Evolutionary conservation across 2,888 invertebrate species (phyloP).

Genomic region (Gymnoscelis rufifasciata): DNA sequence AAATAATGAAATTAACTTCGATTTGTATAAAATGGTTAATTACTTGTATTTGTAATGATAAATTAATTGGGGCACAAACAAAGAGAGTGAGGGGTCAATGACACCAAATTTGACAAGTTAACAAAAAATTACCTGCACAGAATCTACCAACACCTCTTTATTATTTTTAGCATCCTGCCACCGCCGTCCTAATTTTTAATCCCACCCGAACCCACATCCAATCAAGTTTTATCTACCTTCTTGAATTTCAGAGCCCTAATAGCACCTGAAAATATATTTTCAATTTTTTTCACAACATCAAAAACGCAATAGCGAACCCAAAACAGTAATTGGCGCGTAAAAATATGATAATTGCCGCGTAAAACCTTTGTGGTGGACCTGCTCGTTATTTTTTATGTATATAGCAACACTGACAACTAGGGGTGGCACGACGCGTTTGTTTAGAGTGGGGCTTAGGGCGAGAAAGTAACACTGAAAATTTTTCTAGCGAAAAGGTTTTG

Average conservation of each 20-base stretch:
- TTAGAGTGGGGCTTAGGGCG: too few species aligned
- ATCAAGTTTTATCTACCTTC: neutral
- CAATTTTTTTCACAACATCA: conserved; percentile 34
- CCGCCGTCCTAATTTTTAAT: neutral
- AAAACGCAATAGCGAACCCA: conserved; percentile 45
- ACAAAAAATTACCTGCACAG: too few species aligned
- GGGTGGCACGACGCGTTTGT: conserved; percentile 25
- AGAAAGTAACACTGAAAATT: too few species aligned
- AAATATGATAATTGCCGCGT: conserved; percentile 70
- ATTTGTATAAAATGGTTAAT: too few species aligned
- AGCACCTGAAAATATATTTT: conserved; percentile 32
- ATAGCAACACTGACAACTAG: conserved; percentile 39
- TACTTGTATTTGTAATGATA: too few species aligned
- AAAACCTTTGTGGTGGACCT: conserved; percentile 57
- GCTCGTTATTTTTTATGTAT: conserved; percentile 63
- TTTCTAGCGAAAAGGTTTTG: too few species aligned
- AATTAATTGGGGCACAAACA: too few species aligned
- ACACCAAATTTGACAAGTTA: too few species aligned
- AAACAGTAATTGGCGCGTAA: conserved; percentile 60
- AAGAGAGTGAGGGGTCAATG: too few species aligned
- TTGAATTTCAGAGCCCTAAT: conserved; percentile 31
- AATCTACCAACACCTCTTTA: too few species aligned
- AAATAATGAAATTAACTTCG: too few species aligned
- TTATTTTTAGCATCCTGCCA: neutral
- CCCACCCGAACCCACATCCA: neutral